A percentile compares a stretch with the other conserved stretches of the same genome.
Conservation (phyloP, 2,113 vertebrate species). For the Bos indicus region DNA sequence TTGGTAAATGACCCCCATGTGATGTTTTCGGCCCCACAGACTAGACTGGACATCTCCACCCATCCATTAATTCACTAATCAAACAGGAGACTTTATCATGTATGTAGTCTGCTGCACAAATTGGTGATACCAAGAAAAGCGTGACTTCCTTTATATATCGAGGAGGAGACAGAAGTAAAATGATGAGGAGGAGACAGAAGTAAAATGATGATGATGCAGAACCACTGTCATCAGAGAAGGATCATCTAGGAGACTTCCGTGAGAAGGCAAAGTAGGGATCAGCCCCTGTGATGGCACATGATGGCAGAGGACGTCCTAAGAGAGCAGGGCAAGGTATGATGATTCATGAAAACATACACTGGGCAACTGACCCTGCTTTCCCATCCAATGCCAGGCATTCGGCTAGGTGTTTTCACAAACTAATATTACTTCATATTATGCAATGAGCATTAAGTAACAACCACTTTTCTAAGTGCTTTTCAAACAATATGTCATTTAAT, state of each 20-base stretch:
- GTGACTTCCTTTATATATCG: neutral
- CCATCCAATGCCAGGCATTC: neutral
- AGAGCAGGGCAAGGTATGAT: neutral
- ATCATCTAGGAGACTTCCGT: neutral
- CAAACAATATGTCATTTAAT: neutral
- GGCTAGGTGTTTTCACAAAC: neutral
- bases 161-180: neutral
- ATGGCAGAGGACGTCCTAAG: neutral
- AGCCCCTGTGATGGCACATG: neutral
- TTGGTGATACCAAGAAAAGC: neutral
- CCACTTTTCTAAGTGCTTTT: neutral
- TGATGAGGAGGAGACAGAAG: neutral
- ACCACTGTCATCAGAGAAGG: neutral
- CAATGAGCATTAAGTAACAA: neutral
- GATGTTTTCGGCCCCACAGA: neutral
- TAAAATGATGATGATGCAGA: neutral
- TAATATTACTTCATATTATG: neutral
- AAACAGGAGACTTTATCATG: neutral
- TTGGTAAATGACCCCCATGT: neutral
- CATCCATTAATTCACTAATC: neutral
- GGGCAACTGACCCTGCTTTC: neutral
- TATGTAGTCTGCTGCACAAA: neutral
- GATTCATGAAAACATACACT: neutral
- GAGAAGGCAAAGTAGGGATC: neutral
- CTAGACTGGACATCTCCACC: neutral